Percentiles rank a stretch among this genome's conserved stretches.
These are phyloP conservation scores for Tetropium fuscum DNA, from an alignment of 2,888 invertebrate genomes.

Conservation along the genomic window DNA sequence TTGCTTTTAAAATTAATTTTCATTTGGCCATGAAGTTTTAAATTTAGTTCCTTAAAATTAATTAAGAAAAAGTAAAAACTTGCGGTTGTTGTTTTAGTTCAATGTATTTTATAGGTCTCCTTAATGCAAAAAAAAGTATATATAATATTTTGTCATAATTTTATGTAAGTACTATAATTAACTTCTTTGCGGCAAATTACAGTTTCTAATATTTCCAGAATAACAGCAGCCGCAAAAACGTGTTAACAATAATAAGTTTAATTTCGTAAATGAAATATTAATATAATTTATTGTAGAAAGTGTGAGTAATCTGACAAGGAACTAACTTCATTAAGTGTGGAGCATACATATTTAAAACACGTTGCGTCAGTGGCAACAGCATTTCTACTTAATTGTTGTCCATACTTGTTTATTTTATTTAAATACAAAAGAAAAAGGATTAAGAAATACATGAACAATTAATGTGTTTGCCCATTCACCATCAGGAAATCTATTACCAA, in stretches of 20 bases:
- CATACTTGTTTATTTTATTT: too few species aligned
- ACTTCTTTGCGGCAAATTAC: constrained; percentile 29
- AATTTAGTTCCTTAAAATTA: constrained; percentile 47
- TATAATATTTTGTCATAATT: constrained; percentile 33
- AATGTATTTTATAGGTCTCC: constrained; percentile 31
- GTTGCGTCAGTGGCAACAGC: neutral
- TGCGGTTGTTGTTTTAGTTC: constrained; percentile 33
- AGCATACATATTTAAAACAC: neutral
- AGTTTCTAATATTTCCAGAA: constrained; percentile 32
- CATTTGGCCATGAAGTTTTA: constrained; percentile 52
- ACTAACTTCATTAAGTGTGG: neutral
- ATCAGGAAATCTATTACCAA: too few species aligned
- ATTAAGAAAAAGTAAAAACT: constrained; percentile 36
- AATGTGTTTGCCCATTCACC: too few species aligned
- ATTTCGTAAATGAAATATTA: constrained; percentile 25
- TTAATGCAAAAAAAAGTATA: constrained; percentile 20
- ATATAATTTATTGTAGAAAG: constrained; percentile 27
- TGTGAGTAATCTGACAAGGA: constrained; percentile 1
- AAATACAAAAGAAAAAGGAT: too few species aligned
- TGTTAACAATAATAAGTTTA: constrained; percentile 21
- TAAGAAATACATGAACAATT: too few species aligned
- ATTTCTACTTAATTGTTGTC: too few species aligned
- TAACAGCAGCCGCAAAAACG: constrained; percentile 16
- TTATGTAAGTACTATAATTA: constrained; percentile 40
- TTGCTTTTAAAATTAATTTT: constrained; percentile 55